Evolutionary conservation across 2,888 invertebrate genomes (phyloP), one percentile per base, ranked within the genome.

Genomic region (Pandemis heparana): DNA sequence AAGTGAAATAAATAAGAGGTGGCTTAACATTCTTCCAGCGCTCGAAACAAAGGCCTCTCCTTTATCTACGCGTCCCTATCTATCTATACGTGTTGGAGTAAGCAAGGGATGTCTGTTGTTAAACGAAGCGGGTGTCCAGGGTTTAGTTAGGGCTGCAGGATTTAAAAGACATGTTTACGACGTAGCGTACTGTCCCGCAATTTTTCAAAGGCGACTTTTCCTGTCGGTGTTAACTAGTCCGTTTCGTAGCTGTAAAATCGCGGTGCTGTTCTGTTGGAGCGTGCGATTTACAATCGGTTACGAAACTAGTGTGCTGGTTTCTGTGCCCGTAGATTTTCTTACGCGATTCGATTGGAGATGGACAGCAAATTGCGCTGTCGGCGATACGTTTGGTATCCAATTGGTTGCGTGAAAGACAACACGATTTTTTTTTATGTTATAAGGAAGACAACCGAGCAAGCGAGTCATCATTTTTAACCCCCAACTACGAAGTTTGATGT

Each of bases 131-230:
- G 63, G 67, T 65, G 63, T 74, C 60, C 61, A 23, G 64, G 39
- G 72, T 66, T 75, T 65, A 71, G 75, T 70, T 67, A 41, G 71
- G 68, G 51, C 72, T 68, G 64, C 65, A 74, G 75, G 77, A 76
- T 78, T 78, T 78, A 77, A 79, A 77, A 71, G 78, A 75, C 76
- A 78, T 78, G 79, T 79, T 79, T 79, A 79, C 78, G 79, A 76
- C 71, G 75, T 76, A 68, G 78, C 68, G 71, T 71, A 75, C 70
- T 77, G 78, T 74, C 77, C 77, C 72, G 75, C 77, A 75, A 79
- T 78, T 78, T 78, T 77, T 78, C 77, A 79, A 75, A 56, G 74
- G 66, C 74, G 76, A 78, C 77, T 79, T 77, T 78, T 73, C 77
- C 76, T 75, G 77, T 79, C 77, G 51, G 75, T 76, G 77, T 78